Percentiles rank a stretch among this genome's conserved stretches.
Conservation (phyloP, 2,888 invertebrate genomes). For the Rhagonycha fulva region DNA sequence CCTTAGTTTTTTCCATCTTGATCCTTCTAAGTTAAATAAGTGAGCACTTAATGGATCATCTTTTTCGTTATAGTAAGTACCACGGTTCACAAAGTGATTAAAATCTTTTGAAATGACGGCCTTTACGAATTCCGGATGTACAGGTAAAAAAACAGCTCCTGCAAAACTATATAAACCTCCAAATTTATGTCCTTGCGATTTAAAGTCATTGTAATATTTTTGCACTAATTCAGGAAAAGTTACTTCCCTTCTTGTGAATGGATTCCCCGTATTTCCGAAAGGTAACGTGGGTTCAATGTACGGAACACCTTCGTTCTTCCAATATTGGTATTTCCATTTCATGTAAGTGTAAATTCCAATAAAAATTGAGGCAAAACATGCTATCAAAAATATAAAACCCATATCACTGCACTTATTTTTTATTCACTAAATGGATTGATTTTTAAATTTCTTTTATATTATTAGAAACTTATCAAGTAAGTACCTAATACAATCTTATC, state of each 20-base stretch:
- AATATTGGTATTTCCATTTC: background rate
- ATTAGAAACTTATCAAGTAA: no score
- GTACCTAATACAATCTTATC: no score
- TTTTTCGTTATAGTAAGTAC: conserved; percentile 59
- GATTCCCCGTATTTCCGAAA: background rate
- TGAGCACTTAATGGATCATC: conserved; percentile 61
- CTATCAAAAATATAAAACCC: background rate
- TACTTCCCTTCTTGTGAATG: conserved; percentile 1
- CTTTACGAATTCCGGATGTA: conserved; percentile 31
- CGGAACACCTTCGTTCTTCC: background rate
- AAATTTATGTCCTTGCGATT: conserved; percentile 16
- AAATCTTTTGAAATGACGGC: conserved; percentile 62
- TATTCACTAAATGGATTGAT: no score
- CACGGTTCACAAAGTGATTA: conserved; percentile 63
- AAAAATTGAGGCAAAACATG: background rate
- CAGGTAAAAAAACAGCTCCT: conserved; percentile 12
- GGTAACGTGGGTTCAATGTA: background rate
- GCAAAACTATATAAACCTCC: conserved; percentile 26
- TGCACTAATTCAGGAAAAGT: conserved; percentile 13
- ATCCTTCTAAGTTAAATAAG: conserved; percentile 58
- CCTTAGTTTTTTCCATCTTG: conserved; percentile 64
- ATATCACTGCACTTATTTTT: no score
- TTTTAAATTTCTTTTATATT: no score
- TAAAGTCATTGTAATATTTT: conserved; percentile 18
- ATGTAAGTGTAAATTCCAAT: background rate